These are phyloP conservation scores for Girardinichthys multiradiatus DNA, from an alignment of 2,113 vertebrate genomes.

Conservation along the genomic window DNA sequence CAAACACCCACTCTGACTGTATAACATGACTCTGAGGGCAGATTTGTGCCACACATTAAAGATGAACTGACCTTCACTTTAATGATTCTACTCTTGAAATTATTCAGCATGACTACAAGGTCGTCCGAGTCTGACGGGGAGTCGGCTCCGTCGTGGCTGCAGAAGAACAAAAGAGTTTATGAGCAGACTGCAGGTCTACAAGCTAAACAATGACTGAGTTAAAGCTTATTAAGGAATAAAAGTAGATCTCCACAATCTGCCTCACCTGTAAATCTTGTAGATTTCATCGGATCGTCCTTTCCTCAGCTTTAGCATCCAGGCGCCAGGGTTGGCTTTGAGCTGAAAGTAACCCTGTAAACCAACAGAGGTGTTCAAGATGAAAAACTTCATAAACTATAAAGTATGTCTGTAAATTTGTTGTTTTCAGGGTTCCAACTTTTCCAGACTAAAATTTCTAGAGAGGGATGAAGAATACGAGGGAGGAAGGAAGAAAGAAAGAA, in stretches of 20 bases:
- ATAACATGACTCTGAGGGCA: background rate
- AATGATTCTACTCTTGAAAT: slow-evolving; percentile 97
- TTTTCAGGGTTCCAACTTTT: too few relatives aligned
- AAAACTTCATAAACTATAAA: background rate
- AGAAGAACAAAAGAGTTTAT: background rate
- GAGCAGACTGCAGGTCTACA: slow-evolving; percentile 1
- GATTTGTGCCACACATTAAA: background rate
- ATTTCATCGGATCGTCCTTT: slow-evolving; percentile 98
- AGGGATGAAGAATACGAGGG: too few relatives aligned
- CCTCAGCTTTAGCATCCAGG: slow-evolving; percentile 92
- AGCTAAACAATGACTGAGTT: background rate
- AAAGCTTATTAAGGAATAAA: background rate
- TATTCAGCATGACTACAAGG: slow-evolving; percentile 90
- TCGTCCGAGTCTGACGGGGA: slow-evolving; percentile 90
- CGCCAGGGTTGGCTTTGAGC: slow-evolving; percentile 96
- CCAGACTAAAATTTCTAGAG: background rate
- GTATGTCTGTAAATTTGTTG: background rate
- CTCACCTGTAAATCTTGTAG: slow-evolving; percentile 96
- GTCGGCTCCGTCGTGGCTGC: slow-evolving; percentile 96
- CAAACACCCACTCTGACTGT: background rate
- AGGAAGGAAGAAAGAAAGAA: too few relatives aligned
- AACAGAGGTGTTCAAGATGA: background rate
- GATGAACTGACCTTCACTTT: slow-evolving; percentile 88
- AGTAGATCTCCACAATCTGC: background rate
- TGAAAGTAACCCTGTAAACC: slow-evolving; percentile 94